Evolutionary conservation across 1,140 invertebrate genomes (phyloP).

Genomic region (Drosophila jambulina): DNA sequence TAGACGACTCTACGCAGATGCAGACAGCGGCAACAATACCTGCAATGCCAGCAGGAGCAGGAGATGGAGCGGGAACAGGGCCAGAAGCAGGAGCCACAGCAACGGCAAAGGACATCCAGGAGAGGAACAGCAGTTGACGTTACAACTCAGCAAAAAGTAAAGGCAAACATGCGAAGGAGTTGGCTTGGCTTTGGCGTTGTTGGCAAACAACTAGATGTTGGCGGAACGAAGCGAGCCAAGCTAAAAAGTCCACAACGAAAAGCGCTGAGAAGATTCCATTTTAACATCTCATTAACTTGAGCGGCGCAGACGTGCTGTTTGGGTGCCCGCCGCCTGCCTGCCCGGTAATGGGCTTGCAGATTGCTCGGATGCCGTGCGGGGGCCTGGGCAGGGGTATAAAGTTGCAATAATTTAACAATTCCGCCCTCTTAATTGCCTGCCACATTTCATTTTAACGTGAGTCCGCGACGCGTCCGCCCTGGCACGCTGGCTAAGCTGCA

Average conservation of each 20-base stretch:
- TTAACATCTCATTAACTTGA: constrained; percentile 84
- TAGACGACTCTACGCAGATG: constrained; percentile 55
- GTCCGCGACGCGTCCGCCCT: constrained; percentile 6
- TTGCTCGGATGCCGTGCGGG: background rate
- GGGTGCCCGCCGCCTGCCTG: constrained; percentile 13
- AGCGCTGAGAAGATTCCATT: constrained; percentile 69
- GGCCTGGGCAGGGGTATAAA: constrained; percentile 36
- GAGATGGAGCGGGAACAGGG: background rate
- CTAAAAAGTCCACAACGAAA: constrained; percentile 46
- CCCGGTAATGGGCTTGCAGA: constrained; percentile 22
- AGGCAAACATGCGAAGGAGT: constrained; percentile 47
- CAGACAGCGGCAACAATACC: constrained; percentile 31
- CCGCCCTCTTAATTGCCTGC: constrained; percentile 80
- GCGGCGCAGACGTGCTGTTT: constrained; percentile 63
- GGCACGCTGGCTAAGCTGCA: background rate
- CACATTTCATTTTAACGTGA: constrained; percentile 80
- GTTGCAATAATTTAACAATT: constrained; percentile 84
- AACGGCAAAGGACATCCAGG: constrained; percentile 29
- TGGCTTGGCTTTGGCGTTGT: constrained; percentile 36
- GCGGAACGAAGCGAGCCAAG: constrained; percentile 21
- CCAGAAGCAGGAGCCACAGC: background rate
- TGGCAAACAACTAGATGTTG: constrained; percentile 40
- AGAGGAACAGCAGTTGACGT: constrained; percentile 51
- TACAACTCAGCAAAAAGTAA: constrained; percentile 60
- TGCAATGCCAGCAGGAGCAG: background rate